These are phyloP conservation scores for Pyrrhosoma nymphula DNA, from an alignment of 2,888 invertebrate species.

Conservation along the genomic window DNA sequence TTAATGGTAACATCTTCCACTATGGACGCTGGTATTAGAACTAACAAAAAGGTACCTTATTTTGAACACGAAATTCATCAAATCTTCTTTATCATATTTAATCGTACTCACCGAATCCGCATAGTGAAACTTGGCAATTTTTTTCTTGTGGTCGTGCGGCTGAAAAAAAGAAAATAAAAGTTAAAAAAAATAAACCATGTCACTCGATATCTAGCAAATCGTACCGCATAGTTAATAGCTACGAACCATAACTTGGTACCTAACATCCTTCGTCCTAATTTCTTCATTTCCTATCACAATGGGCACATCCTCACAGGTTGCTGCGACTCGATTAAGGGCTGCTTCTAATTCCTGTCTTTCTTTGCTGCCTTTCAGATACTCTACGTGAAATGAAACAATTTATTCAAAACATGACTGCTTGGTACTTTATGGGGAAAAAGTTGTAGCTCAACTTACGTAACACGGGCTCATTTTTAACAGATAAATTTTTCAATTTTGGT, in stretches of 20 bases:
- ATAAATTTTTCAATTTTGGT: slow-evolving; percentile 84
- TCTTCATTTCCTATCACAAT: slow-evolving; percentile 97
- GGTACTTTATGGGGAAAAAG: slow-evolving; percentile 21
- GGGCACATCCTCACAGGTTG: slow-evolving; percentile 90
- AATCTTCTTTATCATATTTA: neutral
- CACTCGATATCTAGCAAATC: neutral
- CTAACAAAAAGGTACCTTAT: too few species aligned
- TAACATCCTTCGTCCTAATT: slow-evolving; percentile 86
- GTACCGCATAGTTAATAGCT: neutral
- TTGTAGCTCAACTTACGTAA: slow-evolving; percentile 76
- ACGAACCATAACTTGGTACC: slow-evolving; percentile 87
- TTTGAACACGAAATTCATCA: neutral
- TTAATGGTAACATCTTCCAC: too few species aligned
- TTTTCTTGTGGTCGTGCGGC: slow-evolving; percentile 94
- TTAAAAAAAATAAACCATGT: slow-evolving; percentile 48
- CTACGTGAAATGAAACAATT: slow-evolving; percentile 71
- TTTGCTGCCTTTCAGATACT: slow-evolving; percentile 89
- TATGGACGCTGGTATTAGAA: too few species aligned
- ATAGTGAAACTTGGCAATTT: slow-evolving; percentile 95
- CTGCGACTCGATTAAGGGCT: slow-evolving; percentile 84
- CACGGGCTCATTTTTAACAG: slow-evolving; percentile 89
- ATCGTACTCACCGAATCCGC: slow-evolving; percentile 84
- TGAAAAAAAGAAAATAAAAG: slow-evolving; percentile 78
- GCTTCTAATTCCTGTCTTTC: slow-evolving; percentile 88
- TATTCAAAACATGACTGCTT: slow-evolving; percentile 11